Conservation (phyloP, 2,113 vertebrate genomes). For the Anoura caudifer region DNA sequence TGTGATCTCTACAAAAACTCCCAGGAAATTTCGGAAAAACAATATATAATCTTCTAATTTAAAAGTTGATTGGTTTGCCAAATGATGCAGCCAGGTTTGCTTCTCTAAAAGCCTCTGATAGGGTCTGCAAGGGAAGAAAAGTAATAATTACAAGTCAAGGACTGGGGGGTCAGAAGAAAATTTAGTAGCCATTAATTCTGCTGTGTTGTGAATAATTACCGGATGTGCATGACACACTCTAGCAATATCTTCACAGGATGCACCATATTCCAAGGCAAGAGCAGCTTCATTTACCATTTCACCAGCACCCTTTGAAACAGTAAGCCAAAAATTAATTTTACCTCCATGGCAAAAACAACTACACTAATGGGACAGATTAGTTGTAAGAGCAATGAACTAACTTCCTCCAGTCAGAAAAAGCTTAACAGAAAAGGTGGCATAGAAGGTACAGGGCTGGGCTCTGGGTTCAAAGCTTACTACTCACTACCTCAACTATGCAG, state of each 20-base stretch:
- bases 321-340: neutral
- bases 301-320: slow-evolving; percentile 89
- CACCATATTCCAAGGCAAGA: slow-evolving; percentile 97
- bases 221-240: slow-evolving; percentile 98
- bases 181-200: neutral
- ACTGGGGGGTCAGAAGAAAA: neutral
- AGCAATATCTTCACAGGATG: slow-evolving; percentile 96
- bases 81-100: slow-evolving; percentile 97
- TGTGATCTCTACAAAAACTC: slow-evolving; percentile 64
- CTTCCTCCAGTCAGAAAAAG: neutral
- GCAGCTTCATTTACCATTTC: slow-evolving; percentile 98
- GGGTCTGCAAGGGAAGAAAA: slow-evolving; percentile 86
- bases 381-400: neutral
- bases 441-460: neutral
- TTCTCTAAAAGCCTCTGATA: slow-evolving; percentile 99
- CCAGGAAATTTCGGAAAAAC: slow-evolving; percentile 66
- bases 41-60: slow-evolving; percentile 66
- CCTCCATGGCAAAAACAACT: slow-evolving; percentile 6
- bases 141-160: slow-evolving; percentile 30
- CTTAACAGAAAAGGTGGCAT: neutral
- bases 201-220: slow-evolving; percentile 76
- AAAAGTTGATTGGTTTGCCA: slow-evolving; percentile 99
- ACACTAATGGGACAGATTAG: neutral
- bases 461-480: neutral
- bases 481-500: neutral